These are phyloP conservation scores for Hyperoplus lanceolatus DNA, from an alignment of 2,797 vertebrate genomes.

Conservation along the genomic window DNA sequence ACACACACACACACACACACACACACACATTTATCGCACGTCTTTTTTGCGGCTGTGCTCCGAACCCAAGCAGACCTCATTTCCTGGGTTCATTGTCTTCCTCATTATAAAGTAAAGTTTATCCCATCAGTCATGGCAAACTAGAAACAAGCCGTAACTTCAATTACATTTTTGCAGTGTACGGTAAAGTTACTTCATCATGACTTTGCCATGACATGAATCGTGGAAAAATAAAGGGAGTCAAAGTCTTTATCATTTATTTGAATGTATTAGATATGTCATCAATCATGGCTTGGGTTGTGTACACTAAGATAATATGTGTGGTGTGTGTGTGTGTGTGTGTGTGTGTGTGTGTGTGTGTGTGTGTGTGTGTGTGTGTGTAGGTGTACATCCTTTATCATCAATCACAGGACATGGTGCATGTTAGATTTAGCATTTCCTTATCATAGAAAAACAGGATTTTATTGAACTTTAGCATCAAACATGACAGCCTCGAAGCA, in stretches of 20 bases:
- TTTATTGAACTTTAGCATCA: not conserved
- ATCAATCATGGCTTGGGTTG: constrained; percentile 27
- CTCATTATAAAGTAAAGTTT: constrained; percentile 54
- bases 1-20: no score
- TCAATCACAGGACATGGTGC: not conserved
- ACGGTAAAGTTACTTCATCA: constrained; percentile 36
- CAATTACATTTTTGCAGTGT: constrained; percentile 32
- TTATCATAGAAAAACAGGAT: not conserved
- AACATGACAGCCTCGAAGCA: not conserved
- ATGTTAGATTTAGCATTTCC: not conserved
- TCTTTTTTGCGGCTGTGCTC: constrained; percentile 44
- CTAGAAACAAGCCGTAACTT: constrained; percentile 55
- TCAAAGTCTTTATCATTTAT: constrained; percentile 6
- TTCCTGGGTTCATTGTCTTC: constrained; percentile 54
- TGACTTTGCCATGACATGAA: constrained; percentile 27
- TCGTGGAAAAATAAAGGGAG: constrained; percentile 21
- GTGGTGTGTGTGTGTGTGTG: no score
- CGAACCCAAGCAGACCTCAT: constrained; percentile 36
- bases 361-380: not conserved
- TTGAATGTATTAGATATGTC: constrained; percentile 12
- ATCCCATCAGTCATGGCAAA: constrained; percentile 57
- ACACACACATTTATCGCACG: constrained; percentile 56
- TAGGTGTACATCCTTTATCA: not conserved
- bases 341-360: no score
- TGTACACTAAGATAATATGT: not conserved